Conservation (phyloP, 2,113 vertebrate genomes). For the Podiceps cristatus region DNA sequence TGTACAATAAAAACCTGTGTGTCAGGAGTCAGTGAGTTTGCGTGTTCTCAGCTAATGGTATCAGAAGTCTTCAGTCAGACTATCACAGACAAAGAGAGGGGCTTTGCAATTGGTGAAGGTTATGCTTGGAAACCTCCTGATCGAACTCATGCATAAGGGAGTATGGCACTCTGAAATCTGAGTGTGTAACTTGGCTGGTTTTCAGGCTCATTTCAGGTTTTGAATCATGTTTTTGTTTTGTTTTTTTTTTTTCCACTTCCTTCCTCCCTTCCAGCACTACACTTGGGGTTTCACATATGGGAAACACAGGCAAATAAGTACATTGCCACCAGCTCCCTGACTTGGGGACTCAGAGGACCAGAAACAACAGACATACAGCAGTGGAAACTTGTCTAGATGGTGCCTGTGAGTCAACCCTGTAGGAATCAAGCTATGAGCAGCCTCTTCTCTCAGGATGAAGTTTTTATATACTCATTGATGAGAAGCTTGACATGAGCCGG, state of each 20-base stretch:
- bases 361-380: background rate
- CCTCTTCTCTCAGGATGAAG: background rate
- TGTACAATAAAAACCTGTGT: background rate
- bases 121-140: background rate
- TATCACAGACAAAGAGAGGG: rapidly evolving
- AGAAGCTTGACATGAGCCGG: too few relatives aligned
- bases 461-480: background rate
- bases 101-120: background rate
- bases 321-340: background rate
- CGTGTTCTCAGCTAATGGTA: background rate
- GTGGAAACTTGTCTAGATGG: background rate
- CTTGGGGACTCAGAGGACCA: background rate
- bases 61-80: background rate
- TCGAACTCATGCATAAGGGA: background rate
- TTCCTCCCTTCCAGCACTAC: background rate
- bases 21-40: background rate
- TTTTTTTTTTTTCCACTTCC: background rate
- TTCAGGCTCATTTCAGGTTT: background rate
- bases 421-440: background rate
- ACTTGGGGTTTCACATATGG: background rate
- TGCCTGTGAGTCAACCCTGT: background rate
- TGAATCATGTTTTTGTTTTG: background rate
- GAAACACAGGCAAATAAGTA: background rate
- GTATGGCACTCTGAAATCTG: background rate
- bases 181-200: background rate